Percentiles rank a stretch among this genome's conserved stretches.
Conservation (phyloP, 2,888 invertebrate genomes). For the Harmothoe impar region DNA sequence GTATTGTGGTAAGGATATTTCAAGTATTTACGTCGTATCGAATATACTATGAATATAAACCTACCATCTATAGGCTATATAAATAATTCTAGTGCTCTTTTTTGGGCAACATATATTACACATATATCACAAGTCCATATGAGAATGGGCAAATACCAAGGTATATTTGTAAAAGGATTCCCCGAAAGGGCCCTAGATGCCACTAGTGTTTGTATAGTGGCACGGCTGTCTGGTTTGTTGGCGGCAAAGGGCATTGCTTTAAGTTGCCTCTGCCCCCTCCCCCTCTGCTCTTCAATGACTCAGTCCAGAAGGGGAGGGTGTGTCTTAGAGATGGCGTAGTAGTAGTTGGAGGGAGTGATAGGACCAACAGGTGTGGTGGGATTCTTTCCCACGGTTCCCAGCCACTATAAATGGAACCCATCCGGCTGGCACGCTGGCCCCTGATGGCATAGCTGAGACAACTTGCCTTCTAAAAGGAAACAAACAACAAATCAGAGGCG, state of each 20-base stretch:
- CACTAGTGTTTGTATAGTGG: neutral
- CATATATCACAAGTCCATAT: neutral
- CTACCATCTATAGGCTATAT: neutral
- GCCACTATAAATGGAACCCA: conserved; percentile 5
- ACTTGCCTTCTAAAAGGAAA: neutral
- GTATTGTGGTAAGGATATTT: neutral
- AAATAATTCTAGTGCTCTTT: neutral
- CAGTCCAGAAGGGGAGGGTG: neutral
- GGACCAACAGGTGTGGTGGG: neutral
- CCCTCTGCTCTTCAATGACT: neutral
- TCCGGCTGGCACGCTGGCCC: neutral
- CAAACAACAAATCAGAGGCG: neutral
- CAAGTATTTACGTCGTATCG: neutral
- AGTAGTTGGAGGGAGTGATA: neutral
- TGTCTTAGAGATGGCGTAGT: neutral
- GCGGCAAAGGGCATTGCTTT: neutral
- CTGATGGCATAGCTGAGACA: conserved; percentile 10
- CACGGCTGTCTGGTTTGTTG: neutral
- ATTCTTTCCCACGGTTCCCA: neutral
- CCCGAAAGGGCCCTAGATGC: neutral
- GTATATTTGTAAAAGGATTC: neutral
- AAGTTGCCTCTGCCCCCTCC: neutral
- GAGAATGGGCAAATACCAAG: neutral
- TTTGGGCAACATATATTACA: neutral
- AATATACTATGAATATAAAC: neutral